These are phyloP conservation scores for Acropora tenuis DNA, from an alignment of 64 coral and sea anemone genomes.

Conservation along the genomic window DNA sequence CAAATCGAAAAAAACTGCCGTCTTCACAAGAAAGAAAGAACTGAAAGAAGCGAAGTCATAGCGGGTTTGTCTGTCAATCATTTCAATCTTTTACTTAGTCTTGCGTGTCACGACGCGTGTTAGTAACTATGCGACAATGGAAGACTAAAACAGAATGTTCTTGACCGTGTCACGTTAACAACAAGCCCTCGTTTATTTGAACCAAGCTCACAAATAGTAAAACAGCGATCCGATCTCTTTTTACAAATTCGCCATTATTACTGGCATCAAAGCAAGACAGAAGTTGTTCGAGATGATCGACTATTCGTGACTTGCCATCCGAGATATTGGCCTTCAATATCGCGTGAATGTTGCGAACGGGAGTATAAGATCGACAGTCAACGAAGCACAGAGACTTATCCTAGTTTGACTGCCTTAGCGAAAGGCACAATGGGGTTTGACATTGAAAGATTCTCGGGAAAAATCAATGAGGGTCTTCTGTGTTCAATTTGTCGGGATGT, in stretches of 20 bases:
- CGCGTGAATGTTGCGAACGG: background rate
- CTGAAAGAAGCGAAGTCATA: background rate
- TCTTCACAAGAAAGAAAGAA: background rate
- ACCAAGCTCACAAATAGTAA: no score
- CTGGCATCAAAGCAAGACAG: background rate
- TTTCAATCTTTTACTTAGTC: background rate
- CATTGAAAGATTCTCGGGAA: conserved; percentile 85
- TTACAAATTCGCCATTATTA: background rate
- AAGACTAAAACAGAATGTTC: background rate
- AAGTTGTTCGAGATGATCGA: background rate
- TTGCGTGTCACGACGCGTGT: background rate
- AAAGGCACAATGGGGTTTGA: conserved; percentile 71
- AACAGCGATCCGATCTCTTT: background rate
- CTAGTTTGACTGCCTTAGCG: background rate
- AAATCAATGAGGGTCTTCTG: conserved; percentile 85
- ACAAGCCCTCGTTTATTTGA: no score
- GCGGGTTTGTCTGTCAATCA: background rate
- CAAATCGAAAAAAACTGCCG: background rate
- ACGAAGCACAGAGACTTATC: conserved; percentile 17
- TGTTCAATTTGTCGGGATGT: conserved; percentile 94
- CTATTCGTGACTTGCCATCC: background rate
- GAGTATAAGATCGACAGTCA: conserved; percentile 7
- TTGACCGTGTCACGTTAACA: background rate
- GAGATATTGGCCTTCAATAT: conserved; percentile 21
- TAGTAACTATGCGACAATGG: no score